Percentiles rank a stretch among this genome's conserved stretches.
Conservation (phyloP, 2,888 invertebrate species). For the Frankliniella intonsa region DNA sequence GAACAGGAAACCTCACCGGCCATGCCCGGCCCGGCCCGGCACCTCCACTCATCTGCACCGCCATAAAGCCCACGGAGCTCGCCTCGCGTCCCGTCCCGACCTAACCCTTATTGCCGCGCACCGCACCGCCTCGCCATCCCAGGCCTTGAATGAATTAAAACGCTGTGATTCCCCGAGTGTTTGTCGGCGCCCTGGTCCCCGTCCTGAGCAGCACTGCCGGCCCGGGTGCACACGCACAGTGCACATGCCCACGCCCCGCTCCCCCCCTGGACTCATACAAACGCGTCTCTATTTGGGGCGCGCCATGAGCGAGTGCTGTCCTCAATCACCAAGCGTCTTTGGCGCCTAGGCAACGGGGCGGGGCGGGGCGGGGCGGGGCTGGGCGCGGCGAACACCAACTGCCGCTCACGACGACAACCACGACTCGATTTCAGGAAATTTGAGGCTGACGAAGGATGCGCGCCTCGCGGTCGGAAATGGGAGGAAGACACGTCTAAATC, state of each 20-base stretch:
- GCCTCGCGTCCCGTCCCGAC: too few relatives aligned
- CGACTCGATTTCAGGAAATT: background rate
- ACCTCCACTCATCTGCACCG: too few relatives aligned
- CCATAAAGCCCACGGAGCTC: too few relatives aligned
- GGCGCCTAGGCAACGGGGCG: background rate
- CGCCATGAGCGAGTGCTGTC: slow-evolving; percentile 1
- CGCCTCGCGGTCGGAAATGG: background rate
- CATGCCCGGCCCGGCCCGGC: too few relatives aligned
- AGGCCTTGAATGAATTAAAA: too few relatives aligned
- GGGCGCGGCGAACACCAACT: too few relatives aligned
- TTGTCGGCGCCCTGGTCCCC: too few relatives aligned
- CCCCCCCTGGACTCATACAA: background rate
- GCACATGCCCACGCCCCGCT: background rate
- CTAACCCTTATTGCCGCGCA: background rate
- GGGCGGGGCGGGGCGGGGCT: background rate
- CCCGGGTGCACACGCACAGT: too few relatives aligned
- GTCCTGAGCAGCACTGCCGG: too few relatives aligned
- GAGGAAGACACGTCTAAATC: slow-evolving; percentile 14
- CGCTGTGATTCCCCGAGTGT: too few relatives aligned
- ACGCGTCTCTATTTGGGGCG: background rate
- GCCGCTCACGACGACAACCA: too few relatives aligned
- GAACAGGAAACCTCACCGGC: too few relatives aligned
- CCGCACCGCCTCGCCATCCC: background rate
- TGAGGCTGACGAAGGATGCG: background rate
- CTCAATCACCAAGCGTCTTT: background rate